Conservation (phyloP, 2,888 invertebrate species). For the Bedellia somnulentella region DNA sequence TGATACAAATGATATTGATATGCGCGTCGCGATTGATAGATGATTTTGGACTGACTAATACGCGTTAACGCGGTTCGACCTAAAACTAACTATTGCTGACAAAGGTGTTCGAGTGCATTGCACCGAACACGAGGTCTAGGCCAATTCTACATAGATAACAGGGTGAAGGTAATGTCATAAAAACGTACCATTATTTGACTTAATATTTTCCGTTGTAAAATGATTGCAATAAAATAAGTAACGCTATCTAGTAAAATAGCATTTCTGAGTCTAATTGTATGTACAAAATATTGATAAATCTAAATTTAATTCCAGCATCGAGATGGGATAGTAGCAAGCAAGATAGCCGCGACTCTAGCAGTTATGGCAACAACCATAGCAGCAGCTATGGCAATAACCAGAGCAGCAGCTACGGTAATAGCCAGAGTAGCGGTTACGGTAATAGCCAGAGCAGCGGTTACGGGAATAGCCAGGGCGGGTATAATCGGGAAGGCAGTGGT, state of each 20-base stretch:
- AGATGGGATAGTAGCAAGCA: background rate
- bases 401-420: conserved; percentile 1
- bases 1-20: no score
- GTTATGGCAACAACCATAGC: conserved; percentile 4
- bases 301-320: background rate
- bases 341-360: background rate
- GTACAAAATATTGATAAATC: no score
- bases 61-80: no score
- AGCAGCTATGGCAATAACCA: conserved; percentile 8
- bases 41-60: no score
- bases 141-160: conserved; percentile 13
- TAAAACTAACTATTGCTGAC: no score
- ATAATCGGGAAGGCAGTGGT: conserved; percentile 10
- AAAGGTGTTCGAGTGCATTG: no score
- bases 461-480: no score
- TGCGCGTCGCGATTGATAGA: no score
- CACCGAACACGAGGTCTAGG: conserved; percentile 13
- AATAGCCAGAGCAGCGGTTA: no score
- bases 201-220: background rate
- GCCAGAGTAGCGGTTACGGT: conserved; percentile 9
- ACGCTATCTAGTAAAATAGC: no score
- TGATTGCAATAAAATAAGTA: background rate
- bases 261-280: no score
- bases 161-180: conserved; percentile 1
- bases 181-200: background rate